Percentiles rank a stretch among this genome's conserved stretches.
Evolutionary conservation across 2,888 invertebrate genomes (phyloP).

Genomic region (Norana najaformis): DNA sequence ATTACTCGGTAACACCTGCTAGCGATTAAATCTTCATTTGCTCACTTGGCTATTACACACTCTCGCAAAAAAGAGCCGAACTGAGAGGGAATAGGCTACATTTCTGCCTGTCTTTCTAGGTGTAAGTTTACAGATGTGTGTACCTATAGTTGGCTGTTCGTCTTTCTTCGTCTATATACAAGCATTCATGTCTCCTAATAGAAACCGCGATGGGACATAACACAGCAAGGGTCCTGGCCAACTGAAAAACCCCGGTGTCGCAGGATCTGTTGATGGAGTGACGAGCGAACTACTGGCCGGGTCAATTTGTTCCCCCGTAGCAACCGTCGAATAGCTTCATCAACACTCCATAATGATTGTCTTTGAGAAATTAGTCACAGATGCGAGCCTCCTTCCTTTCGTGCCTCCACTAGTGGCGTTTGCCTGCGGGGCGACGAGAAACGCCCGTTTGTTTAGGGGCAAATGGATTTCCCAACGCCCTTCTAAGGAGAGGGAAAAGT

Average conservation of each 20-base stretch:
- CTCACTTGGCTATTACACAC: background rate
- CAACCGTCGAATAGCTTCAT: conserved; percentile 21
- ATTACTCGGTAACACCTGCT: conserved; percentile 7
- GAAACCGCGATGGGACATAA: conserved; percentile 13
- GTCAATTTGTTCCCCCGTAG: background rate
- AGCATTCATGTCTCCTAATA: background rate
- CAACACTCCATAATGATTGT: conserved; percentile 25
- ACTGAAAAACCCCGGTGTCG: background rate
- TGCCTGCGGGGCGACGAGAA: background rate
- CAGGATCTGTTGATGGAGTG: background rate
- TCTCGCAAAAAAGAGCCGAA: background rate
- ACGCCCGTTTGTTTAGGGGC: background rate
- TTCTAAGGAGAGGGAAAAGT: background rate
- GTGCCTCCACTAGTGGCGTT: background rate
- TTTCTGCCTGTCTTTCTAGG: background rate
- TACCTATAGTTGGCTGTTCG: background rate
- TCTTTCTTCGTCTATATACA: background rate
- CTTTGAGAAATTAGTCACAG: conserved; percentile 23
- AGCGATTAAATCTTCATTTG: conserved; percentile 5
- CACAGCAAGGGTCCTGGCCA: background rate
- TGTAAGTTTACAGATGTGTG: background rate
- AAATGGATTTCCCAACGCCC: conserved; percentile 13
- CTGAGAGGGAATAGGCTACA: background rate
- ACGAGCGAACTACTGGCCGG: background rate
- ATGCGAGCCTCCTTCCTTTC: background rate